These are phyloP conservation scores for Thaumatotibia leucotreta DNA, from an alignment of 1,140 invertebrate genomes.

Conservation along the genomic window DNA sequence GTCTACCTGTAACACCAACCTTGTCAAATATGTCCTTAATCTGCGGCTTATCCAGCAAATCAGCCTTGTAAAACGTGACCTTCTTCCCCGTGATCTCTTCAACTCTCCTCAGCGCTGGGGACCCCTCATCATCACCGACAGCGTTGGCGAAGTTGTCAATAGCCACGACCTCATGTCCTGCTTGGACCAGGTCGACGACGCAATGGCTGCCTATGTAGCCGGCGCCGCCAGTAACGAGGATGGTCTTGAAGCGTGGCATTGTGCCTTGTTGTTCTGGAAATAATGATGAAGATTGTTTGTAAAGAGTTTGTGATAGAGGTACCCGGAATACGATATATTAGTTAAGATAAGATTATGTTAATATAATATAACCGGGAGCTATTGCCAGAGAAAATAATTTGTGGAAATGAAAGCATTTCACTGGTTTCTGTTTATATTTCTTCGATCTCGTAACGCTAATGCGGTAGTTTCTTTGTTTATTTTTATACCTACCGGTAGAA, in stretches of 20 bases:
- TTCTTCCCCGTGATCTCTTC: slow-evolving; percentile 89
- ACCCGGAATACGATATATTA: too few species aligned
- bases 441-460: too few species aligned
- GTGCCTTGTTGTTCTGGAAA: slow-evolving; percentile 16
- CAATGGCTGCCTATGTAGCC: slow-evolving; percentile 97
- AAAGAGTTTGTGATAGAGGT: too few species aligned
- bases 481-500: too few species aligned
- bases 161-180: slow-evolving; percentile 88
- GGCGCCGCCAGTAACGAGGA: slow-evolving; percentile 95
- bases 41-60: slow-evolving; percentile 82
- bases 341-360: too few species aligned
- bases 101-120: slow-evolving; percentile 83
- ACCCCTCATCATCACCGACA: slow-evolving; percentile 78
- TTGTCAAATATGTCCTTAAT: slow-evolving; percentile 85
- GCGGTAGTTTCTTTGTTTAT: too few species aligned
- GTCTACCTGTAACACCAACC: slow-evolving; percentile 78
- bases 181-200: slow-evolving; percentile 89
- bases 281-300: neutral
- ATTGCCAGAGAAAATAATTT: too few species aligned
- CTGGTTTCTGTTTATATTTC: too few species aligned
- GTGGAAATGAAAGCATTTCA: too few species aligned
- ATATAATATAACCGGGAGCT: too few species aligned
- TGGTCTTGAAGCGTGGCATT: slow-evolving; percentile 76
- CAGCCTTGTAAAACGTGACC: slow-evolving; percentile 87
- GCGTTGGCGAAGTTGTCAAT: slow-evolving; percentile 90